phyloP scores from a whole-genome alignment of 2,113 vertebrate species.

The Pteronura brasiliensis region DNA sequence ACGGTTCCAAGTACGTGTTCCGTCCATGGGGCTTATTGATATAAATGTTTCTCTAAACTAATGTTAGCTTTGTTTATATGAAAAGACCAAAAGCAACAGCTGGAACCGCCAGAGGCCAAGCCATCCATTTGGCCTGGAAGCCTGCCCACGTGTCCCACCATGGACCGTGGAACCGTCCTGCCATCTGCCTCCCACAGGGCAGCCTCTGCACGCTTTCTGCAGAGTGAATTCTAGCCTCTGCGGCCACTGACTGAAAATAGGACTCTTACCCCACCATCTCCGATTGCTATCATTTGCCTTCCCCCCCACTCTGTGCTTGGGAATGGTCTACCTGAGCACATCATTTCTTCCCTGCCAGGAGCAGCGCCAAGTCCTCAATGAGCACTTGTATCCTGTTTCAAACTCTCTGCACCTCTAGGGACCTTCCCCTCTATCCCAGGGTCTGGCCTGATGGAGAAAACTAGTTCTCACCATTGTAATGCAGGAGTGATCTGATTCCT shows the following conservation, averaged over 20 bases:
- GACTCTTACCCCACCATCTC: not conserved
- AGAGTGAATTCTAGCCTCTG: not conserved
- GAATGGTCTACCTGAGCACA: not conserved
- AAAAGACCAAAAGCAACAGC: conserved; percentile 63
- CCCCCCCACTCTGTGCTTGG: not conserved
- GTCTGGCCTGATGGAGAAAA: not conserved
- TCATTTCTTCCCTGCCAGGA: not conserved
- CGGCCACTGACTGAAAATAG: not conserved
- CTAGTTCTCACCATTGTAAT: not conserved
- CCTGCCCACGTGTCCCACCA: not conserved
- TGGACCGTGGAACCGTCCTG: not conserved
- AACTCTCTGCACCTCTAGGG: not conserved
- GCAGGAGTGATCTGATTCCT: not conserved
- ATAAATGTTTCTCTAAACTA: conserved; percentile 48
- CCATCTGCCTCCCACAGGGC: not conserved
- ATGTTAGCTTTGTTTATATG: conserved; percentile 46
- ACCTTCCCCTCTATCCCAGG: not conserved
- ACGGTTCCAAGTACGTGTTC: conserved; percentile 45
- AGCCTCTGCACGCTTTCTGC: not conserved
- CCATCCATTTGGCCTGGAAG: conserved; percentile 50
- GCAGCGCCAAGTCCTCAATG: not conserved
- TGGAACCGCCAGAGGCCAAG: conserved; percentile 52
- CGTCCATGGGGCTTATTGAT: conserved; percentile 36
- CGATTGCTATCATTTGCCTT: not conserved
- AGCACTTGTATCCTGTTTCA: not conserved